phyloP scores from a whole-genome alignment of 1,140 invertebrate genomes.

The Nasonia vitripennis region DNA sequence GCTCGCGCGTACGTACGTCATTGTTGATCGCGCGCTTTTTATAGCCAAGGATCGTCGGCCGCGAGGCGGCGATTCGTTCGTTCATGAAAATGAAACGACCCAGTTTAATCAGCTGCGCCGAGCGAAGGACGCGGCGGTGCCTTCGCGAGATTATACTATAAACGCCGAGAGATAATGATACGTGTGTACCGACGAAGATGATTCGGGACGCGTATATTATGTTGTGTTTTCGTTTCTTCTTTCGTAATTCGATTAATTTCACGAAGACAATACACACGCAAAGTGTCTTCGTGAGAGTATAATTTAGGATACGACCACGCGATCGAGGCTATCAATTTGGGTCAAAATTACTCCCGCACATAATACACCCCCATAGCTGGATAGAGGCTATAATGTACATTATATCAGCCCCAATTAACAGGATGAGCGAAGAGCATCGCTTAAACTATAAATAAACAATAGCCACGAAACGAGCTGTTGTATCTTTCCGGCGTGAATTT shows the following conservation, averaged over 20 bases:
- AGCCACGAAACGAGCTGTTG: too few relatives aligned
- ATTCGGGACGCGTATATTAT: too few relatives aligned
- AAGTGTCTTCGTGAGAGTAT: background rate
- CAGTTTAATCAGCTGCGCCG: constrained; percentile 44
- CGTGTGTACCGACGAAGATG: background rate
- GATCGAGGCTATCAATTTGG: background rate
- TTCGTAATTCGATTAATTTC: too few relatives aligned
- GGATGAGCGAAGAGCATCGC: background rate
- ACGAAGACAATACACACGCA: too few relatives aligned
- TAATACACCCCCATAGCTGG: background rate
- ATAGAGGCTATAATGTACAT: background rate
- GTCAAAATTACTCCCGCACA: background rate
- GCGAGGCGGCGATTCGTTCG: constrained; percentile 2
- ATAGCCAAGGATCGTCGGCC: constrained; percentile 27
- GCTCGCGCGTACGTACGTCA: background rate
- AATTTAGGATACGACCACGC: background rate
- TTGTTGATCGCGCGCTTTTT: constrained; percentile 34
- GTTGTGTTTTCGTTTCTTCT: too few relatives aligned
- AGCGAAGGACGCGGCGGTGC: constrained; percentile 1
- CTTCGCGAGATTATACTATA: background rate
- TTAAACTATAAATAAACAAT: background rate
- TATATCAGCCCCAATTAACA: background rate
- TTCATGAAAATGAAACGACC: constrained; percentile 47
- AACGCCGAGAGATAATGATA: constrained; percentile 17
- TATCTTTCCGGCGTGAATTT: background rate